Base-by-base conservation (phyloP, 2,113 vertebrate species). In the Diphyllodes magnificus region DNA sequence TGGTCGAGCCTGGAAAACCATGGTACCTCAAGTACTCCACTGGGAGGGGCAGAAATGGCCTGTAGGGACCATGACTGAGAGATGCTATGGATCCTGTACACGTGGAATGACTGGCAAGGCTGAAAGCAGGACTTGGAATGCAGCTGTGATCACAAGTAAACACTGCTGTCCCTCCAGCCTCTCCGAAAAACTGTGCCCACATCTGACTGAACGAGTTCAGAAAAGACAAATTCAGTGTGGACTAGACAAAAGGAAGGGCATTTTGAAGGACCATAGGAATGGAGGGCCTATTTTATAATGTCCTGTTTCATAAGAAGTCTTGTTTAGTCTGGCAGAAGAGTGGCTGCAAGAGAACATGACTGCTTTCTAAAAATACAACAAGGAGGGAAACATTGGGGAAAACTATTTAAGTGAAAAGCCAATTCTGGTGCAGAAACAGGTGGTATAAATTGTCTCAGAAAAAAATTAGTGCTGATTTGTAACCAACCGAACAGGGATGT, bases 291-390 rank as follows among this genome's bases (percentile, higher is more conserved):
- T 90, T 90, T 93, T 94, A 86, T 54, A 76, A 94, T 40, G 59
- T 73, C 82, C 68, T 80, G 60, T 96, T 97, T 96, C 90, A 73
- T 93, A 92, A 93, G 0, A 10, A 88, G 15, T 50, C 85, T 88
- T 93, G 92, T 88, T 96, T 95, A 93, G 88, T 69, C 82, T 94
- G 90, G 88, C 86, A 90, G 76, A 88, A 93, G 56, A 59, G 30
- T 69, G 54, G 59, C 86, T 93, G 71, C 54, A 81, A 94, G 71
- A 59, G 76, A 94, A 93, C 71, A 90, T 45, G 54, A 85, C 70
- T 88, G 68, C 63, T 92, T 94, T 90, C 92, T 88, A 93, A 88
- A 94, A 94, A 94, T 93, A 92, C 68, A 68, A 47, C 27, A 82
- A 23, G 71, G 71, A 92, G 33, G 16, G 42, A 80, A 95, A 77